phyloP scores from a whole-genome alignment of 1,140 invertebrate species.

The Tenebrio molitor region DNA sequence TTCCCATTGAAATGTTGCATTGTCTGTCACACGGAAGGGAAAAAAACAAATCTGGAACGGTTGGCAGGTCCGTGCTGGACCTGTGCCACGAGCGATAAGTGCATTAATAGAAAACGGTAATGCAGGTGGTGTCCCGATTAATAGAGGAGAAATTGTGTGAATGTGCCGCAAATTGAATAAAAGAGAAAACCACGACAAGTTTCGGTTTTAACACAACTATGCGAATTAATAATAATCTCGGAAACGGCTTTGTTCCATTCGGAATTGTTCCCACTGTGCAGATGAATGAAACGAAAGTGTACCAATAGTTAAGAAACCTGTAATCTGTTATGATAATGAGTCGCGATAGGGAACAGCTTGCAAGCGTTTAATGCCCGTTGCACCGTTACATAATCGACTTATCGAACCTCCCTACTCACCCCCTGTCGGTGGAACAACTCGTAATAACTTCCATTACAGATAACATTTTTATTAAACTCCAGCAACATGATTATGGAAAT shows the following conservation, averaged over 20 bases:
- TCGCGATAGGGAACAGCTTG: background rate
- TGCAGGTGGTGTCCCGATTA: background rate
- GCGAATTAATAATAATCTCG: background rate
- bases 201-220: background rate
- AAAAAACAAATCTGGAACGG: no score
- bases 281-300: background rate
- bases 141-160: slow-evolving; percentile 1
- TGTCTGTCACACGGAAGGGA: background rate
- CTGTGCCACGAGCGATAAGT: no score
- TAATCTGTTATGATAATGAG: slow-evolving; percentile 11
- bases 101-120: background rate
- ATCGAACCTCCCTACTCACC: background rate
- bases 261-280: background rate
- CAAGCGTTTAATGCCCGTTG: background rate
- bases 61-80: no score
- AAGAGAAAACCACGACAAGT: background rate
- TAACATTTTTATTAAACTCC: background rate
- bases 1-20: background rate
- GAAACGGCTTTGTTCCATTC: slow-evolving; percentile 3
- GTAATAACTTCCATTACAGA: background rate
- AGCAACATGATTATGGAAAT: background rate
- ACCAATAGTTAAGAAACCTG: background rate
- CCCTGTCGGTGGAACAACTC: background rate
- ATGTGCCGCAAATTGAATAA: background rate
- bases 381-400: background rate